Percentiles rank a stretch among this genome's conserved stretches.
phyloP scores from a whole-genome alignment of 2,888 invertebrate species.

The Xestia ashworthii region DNA sequence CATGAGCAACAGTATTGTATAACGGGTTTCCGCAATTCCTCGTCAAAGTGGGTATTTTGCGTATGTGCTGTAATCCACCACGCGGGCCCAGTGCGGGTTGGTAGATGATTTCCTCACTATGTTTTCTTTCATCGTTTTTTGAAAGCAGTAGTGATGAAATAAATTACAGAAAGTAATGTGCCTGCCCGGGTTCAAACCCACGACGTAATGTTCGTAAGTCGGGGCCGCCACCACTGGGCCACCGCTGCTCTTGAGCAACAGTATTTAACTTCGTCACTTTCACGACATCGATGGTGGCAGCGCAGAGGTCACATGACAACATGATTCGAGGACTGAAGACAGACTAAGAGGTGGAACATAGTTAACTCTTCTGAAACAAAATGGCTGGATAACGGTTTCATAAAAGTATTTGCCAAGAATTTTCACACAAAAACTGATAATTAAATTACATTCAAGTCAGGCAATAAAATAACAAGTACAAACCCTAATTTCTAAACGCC shows the following conservation, averaged over 20 bases:
- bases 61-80: no score
- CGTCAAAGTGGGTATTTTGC: no score
- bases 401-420: background rate
- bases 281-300: background rate
- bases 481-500: background rate
- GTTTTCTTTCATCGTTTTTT: no score
- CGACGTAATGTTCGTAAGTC: no score
- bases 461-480: background rate
- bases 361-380: background rate
- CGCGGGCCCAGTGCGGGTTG: no score
- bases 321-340: background rate
- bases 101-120: no score
- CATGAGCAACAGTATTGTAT: background rate
- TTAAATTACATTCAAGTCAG: constrained; percentile 1
- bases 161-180: no score
- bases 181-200: no score
- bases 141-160: no score
- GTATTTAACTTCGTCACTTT: background rate
- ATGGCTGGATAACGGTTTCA: background rate
- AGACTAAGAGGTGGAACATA: background rate
- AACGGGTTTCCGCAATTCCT: no score
- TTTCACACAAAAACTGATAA: background rate
- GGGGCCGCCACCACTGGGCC: no score
- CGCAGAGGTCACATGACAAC: background rate
- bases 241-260: no score